Evolutionary conservation across 2,113 vertebrate species (phyloP).

Genomic region (Syngnathus scovelli): DNA sequence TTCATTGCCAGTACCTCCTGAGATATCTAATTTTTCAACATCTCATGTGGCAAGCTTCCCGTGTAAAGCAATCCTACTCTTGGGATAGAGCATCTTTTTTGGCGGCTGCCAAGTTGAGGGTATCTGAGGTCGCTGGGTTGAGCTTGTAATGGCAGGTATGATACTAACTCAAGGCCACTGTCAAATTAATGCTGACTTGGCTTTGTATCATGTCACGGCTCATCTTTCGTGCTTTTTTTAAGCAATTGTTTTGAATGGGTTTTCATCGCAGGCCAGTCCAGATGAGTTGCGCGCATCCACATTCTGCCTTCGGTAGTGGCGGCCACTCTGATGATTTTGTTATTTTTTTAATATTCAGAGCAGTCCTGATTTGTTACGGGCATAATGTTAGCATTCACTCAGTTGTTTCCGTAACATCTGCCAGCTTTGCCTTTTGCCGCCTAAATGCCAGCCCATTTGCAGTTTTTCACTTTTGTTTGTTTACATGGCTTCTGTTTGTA

Average conservation of each 20-base stretch:
- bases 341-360: too few relatives aligned
- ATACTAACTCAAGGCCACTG: background rate
- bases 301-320: too few relatives aligned
- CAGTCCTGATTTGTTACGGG: too few relatives aligned
- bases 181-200: background rate
- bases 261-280: background rate
- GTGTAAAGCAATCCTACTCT: slow-evolving; percentile 19
- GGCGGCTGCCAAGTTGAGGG: slow-evolving; percentile 22
- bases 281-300: too few relatives aligned
- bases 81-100: slow-evolving; percentile 30
- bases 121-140: slow-evolving; percentile 28
- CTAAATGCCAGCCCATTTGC: too few relatives aligned
- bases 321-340: too few relatives aligned
- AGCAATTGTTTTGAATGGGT: background rate
- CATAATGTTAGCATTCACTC: too few relatives aligned
- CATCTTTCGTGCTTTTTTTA: background rate
- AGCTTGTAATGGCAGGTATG: slow-evolving; percentile 16
- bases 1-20: slow-evolving; percentile 5
- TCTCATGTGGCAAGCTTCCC: slow-evolving; percentile 10
- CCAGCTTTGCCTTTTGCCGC: too few relatives aligned
- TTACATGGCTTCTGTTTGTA: background rate
- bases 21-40: slow-evolving; percentile 24
- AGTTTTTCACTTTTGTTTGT: too few relatives aligned
- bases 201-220: background rate
- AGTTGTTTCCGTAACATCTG: too few relatives aligned